Evolutionary conservation across 2,797 vertebrate genomes (phyloP).

Genomic region (Sebastes matsubarae): DNA sequence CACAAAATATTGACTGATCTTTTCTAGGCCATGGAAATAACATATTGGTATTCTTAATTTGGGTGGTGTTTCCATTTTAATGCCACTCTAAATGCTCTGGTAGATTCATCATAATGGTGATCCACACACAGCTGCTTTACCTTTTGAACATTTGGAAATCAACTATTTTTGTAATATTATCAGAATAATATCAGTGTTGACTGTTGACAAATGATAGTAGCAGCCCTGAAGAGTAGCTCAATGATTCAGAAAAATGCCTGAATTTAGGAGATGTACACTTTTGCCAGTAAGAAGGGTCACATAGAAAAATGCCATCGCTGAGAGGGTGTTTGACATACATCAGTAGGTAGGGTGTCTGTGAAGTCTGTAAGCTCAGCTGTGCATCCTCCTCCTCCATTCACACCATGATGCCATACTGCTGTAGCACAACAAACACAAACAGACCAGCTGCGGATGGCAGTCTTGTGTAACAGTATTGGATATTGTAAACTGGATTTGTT

Average conservation of each 20-base stretch:
- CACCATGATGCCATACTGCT: constrained; percentile 45
- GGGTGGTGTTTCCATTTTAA: no score
- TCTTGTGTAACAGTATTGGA: neutral
- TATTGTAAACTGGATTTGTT: neutral
- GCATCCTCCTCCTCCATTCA: constrained; percentile 40
- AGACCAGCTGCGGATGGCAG: constrained; percentile 27
- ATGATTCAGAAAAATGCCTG: neutral
- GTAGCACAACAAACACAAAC: constrained; percentile 44
- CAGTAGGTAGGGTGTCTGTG: constrained; percentile 18
- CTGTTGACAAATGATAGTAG: neutral
- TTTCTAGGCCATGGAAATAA: no score
- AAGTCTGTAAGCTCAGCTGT: constrained; percentile 68
- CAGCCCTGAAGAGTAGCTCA: neutral
- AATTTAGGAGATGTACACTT: neutral
- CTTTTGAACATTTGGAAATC: neutral
- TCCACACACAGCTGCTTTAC: neutral
- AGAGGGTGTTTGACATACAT: neutral
- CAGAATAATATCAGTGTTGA: neutral
- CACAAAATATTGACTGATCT: no score
- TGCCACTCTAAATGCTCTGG: neutral
- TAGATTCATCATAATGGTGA: neutral
- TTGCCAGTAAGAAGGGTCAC: neutral
- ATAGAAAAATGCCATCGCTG: neutral
- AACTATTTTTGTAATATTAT: neutral
- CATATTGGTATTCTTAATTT: no score